Conservation (phyloP, 37 sponge, comb jelly and placozoan genomes). For the Geodia barretti region DNA sequence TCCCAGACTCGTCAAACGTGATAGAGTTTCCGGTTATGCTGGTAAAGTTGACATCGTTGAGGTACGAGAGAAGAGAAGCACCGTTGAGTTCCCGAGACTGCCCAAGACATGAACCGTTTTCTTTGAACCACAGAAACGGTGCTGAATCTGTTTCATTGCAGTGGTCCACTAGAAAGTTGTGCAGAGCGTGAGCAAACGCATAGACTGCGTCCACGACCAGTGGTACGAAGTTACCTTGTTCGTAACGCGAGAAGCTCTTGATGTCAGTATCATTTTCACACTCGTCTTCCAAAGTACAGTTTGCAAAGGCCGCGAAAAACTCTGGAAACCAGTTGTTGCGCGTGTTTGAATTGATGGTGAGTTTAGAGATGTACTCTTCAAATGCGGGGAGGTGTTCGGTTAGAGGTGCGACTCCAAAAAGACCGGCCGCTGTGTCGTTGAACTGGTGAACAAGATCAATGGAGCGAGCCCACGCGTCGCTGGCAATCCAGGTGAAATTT, state of each 20-base stretch:
- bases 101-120: slow-evolving; percentile 29
- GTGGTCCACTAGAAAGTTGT: slow-evolving; percentile 52
- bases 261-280: neutral
- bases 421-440: slow-evolving; percentile 47
- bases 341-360: slow-evolving; percentile 38
- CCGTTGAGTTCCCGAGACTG: slow-evolving; percentile 20
- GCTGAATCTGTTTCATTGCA: slow-evolving; percentile 13
- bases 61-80: slow-evolving; percentile 13
- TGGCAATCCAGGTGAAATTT: slow-evolving; percentile 74
- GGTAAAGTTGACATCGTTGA: slow-evolving; percentile 59
- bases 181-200: slow-evolving; percentile 62
- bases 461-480: slow-evolving; percentile 72
- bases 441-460: slow-evolving; percentile 16
- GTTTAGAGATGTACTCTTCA: slow-evolving; percentile 37
- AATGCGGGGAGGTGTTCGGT: slow-evolving; percentile 17
- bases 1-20: slow-evolving; percentile 46
- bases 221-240: slow-evolving; percentile 43
- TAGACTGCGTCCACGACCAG: slow-evolving; percentile 81
- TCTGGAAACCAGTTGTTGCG: slow-evolving; percentile 63
- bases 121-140: slow-evolving; percentile 17
- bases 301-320: slow-evolving; percentile 19
- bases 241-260: slow-evolving; percentile 3
- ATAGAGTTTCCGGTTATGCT: slow-evolving; percentile 23
- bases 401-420: slow-evolving; percentile 60
- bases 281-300: neutral